Percentiles rank a stretch among this genome's conserved stretches.
phyloP scores from a whole-genome alignment of 2,113 vertebrate species.

The Chaetops frenatus region DNA sequence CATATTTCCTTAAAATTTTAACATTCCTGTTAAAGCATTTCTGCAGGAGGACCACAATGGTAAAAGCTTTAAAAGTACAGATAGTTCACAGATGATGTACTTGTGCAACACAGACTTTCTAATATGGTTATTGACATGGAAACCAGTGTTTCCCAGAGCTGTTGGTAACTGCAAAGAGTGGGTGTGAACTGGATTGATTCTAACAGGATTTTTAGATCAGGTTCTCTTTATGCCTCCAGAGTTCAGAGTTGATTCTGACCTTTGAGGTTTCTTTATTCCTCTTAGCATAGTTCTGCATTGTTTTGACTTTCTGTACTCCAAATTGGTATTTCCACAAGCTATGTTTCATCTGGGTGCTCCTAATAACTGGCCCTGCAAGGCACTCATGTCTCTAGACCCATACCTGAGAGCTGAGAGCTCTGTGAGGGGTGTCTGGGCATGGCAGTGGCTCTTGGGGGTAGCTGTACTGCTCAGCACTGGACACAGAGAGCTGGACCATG shows the following conservation, averaged over 20 bases:
- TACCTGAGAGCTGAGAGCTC: background rate
- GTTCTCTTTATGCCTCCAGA: background rate
- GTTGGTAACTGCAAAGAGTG: background rate
- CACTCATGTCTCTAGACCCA: background rate
- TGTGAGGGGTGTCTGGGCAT: background rate
- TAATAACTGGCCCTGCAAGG: background rate
- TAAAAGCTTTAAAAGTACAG: background rate
- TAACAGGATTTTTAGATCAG: background rate
- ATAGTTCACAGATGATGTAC: background rate
- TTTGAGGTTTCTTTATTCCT: background rate
- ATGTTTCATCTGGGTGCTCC: background rate
- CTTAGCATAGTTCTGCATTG: background rate
- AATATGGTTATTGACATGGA: background rate
- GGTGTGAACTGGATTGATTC: background rate
- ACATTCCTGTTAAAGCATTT: background rate
- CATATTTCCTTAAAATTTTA: background rate
- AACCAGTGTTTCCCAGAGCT: background rate
- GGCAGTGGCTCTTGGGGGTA: background rate
- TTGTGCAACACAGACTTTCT: background rate
- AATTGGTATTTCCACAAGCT: background rate
- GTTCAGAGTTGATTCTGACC: background rate
- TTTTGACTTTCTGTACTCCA: background rate
- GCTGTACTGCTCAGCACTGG: background rate
- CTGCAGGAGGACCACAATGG: background rate
- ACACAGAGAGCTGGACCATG: accelerated